A percentile compares a stretch with the other conserved stretches of the same genome.
These are phyloP conservation scores for Agrochola circellaris DNA, from an alignment of 2,888 invertebrate genomes.

Conservation along the genomic window DNA sequence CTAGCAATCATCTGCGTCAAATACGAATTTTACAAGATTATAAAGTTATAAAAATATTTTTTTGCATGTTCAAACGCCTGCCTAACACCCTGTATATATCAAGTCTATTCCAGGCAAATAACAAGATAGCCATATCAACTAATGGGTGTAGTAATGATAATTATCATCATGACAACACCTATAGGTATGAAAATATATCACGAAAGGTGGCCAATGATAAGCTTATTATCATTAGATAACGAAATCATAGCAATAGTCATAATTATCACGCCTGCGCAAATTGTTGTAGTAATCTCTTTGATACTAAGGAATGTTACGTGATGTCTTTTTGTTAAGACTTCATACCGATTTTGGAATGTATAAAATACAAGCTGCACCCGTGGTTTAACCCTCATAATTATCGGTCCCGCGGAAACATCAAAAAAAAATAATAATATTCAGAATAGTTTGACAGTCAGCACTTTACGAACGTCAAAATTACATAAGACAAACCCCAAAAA, in stretches of 20 bases:
- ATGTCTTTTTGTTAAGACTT: neutral
- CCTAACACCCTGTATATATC: too few species aligned
- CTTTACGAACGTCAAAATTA: too few species aligned
- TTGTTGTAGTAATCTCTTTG: constrained; percentile 22
- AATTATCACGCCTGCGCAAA: constrained; percentile 25
- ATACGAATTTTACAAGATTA: too few species aligned
- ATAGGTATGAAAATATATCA: constrained; percentile 2
- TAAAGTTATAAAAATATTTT: too few species aligned
- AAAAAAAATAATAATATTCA: too few species aligned
- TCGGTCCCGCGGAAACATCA: too few species aligned
- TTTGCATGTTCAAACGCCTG: too few species aligned
- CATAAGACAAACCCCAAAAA: too few species aligned
- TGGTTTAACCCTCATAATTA: too few species aligned
- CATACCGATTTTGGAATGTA: neutral
- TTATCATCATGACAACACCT: constrained; percentile 23
- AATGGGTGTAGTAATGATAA: neutral
- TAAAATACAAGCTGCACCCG: neutral
- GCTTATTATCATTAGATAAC: constrained; percentile 50
- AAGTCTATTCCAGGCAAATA: neutral
- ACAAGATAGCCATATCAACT: neutral
- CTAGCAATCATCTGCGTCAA: too few species aligned
- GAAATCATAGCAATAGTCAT: constrained; percentile 2
- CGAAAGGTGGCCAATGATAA: constrained; percentile 1
- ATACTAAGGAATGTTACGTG: neutral
- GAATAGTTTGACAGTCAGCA: too few species aligned